Evolutionary conservation across 2,888 invertebrate genomes (phyloP).

Genomic region (Spilosoma lubricipeda): DNA sequence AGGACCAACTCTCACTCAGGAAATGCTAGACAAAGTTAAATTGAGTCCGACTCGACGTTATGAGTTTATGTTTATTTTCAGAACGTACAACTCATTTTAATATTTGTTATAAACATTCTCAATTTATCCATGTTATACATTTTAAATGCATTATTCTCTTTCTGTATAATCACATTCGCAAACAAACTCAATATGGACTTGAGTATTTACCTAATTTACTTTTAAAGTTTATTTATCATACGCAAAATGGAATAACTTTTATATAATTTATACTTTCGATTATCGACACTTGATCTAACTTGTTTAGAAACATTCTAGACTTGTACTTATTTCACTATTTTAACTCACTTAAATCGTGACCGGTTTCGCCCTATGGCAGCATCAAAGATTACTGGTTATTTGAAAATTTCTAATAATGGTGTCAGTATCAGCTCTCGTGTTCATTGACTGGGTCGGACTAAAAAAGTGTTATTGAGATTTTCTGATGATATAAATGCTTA

Average conservation of each 20-base stretch:
- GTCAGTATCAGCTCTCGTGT: no score
- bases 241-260: background rate
- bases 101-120: background rate
- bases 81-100: background rate
- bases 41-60: background rate
- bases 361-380: no score
- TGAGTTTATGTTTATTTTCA: background rate
- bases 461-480: no score
- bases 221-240: background rate
- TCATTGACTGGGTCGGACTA: no score
- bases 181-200: background rate
- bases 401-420: no score
- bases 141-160: background rate
- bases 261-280: no score
- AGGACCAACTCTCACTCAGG: background rate
- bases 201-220: background rate
- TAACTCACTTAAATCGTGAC: no score
- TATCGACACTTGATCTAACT: no score
- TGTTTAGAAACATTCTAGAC: no score
- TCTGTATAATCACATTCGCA: background rate
- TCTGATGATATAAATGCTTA: no score
- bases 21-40: slow-evolving; percentile 6
- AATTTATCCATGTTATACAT: background rate
- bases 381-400: no score
- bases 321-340: no score